A percentile compares a stretch with the other conserved stretches of the same genome.
These are phyloP conservation scores for Centropyge bicolor DNA, from an alignment of 2,797 vertebrate genomes.

Conservation along the genomic window DNA sequence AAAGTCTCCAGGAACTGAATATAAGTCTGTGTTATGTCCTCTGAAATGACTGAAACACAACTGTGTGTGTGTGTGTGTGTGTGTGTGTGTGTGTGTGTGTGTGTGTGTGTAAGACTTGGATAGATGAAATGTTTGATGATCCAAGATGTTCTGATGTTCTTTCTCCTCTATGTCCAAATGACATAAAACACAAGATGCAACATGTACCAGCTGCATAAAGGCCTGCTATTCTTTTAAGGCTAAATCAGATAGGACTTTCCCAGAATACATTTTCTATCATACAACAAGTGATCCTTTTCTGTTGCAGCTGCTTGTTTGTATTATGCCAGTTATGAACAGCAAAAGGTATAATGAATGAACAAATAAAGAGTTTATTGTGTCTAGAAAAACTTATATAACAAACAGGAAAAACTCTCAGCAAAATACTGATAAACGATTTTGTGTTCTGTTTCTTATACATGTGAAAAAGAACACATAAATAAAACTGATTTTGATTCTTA, in stretches of 20 bases:
- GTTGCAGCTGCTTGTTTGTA: conserved; percentile 7
- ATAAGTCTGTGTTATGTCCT: too few species aligned
- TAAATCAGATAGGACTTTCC: conserved; percentile 24
- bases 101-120: conserved; percentile 1
- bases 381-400: neutral
- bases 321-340: neutral
- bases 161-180: neutral
- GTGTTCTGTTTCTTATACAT: neutral
- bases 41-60: too few species aligned
- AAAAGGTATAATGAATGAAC: neutral
- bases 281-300: conserved; percentile 18
- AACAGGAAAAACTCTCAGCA: neutral
- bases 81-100: conserved; percentile 23
- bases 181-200: conserved; percentile 10
- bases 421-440: neutral
- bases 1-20: too few species aligned
- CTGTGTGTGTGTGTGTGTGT: neutral
- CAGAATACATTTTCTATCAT: conserved; percentile 10
- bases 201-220: neutral
- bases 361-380: conserved; percentile 1
- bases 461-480: neutral
- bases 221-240: conserved; percentile 7
- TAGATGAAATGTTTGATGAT: conserved; percentile 33
- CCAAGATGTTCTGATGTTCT: conserved; percentile 8
- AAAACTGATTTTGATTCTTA: neutral